Evolutionary conservation across 2,797 vertebrate genomes (phyloP).

Genomic region (Geotrypetes seraphini): DNA sequence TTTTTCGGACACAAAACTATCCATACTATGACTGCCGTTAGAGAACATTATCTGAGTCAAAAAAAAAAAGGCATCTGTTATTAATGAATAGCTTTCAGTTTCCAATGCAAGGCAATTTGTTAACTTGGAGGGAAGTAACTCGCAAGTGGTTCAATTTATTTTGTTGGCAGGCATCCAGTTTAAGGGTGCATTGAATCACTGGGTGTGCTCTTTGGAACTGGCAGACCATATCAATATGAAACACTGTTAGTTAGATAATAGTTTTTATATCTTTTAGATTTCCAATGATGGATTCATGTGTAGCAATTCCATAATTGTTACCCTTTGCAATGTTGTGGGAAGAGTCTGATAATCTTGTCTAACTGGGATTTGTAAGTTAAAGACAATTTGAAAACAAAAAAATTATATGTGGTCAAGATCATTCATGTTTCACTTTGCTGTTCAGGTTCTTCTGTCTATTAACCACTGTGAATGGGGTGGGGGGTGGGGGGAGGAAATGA

Average conservation of each 20-base stretch:
- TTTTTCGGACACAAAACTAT: slow-evolving; percentile 6
- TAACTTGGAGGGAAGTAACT: slow-evolving; percentile 21
- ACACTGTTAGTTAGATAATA: slow-evolving; percentile 20
- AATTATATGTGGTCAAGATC: not conserved
- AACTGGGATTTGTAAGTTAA: slow-evolving; percentile 70
- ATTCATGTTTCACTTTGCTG: not conserved
- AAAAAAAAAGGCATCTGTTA: slow-evolving; percentile 27
- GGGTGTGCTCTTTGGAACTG: slow-evolving; percentile 15
- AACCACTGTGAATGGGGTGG: too few species aligned
- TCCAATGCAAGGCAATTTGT: slow-evolving; percentile 26
- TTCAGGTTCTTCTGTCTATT: too few species aligned
- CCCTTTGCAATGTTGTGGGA: slow-evolving; percentile 60
- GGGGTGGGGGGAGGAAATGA: too few species aligned
- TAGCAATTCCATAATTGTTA: slow-evolving; percentile 58
- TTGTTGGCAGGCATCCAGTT: slow-evolving; percentile 21
- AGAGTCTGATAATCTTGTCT: slow-evolving; percentile 57
- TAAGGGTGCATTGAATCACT: slow-evolving; percentile 8
- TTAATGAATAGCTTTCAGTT: slow-evolving; percentile 31
- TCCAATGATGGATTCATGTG: slow-evolving; percentile 64
- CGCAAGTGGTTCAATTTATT: slow-evolving; percentile 26
- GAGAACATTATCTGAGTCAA: slow-evolving; percentile 10
- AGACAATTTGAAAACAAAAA: slow-evolving; percentile 56
- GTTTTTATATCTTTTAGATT: slow-evolving; percentile 44
- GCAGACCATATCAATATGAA: slow-evolving; percentile 29
- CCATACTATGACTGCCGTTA: slow-evolving; percentile 14